Evolutionary conservation across 2,113 vertebrate species (phyloP).

Genomic region (Regulus satrapa): DNA sequence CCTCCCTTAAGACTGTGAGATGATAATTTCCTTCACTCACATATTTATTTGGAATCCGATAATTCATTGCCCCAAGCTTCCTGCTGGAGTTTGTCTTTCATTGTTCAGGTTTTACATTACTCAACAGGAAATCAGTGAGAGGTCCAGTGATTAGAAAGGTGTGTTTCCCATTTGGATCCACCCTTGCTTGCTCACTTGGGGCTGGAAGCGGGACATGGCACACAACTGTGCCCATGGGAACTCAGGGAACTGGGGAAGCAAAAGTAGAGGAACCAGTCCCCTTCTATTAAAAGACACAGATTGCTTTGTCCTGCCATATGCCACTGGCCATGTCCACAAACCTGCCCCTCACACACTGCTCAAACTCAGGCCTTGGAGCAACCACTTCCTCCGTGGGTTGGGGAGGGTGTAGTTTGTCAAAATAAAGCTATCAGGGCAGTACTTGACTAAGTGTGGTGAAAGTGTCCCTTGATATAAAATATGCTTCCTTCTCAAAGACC

Average conservation of each 20-base stretch:
- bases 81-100: constrained; percentile 53
- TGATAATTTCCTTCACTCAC: constrained; percentile 12
- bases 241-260: not conserved
- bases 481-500: not conserved
- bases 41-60: constrained; percentile 52
- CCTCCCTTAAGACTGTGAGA: not conserved
- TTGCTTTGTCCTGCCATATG: not conserved
- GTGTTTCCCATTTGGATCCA: constrained; percentile 5
- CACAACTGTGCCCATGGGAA: not conserved
- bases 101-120: constrained; percentile 59
- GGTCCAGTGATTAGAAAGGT: constrained; percentile 49
- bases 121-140: constrained; percentile 57
- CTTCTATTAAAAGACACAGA: not conserved
- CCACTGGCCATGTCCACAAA: not conserved
- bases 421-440: not conserved
- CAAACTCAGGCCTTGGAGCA: not conserved
- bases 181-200: not conserved
- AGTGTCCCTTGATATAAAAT: not conserved
- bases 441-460: not conserved
- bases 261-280: not conserved
- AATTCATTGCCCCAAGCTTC: constrained; percentile 49
- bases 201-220: not conserved
- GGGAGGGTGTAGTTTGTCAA: not conserved
- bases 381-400: not conserved
- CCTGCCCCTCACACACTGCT: not conserved